Percentiles rank a stretch among this genome's conserved stretches.
phyloP scores from a whole-genome alignment of 2,888 invertebrate species.

The Petrolisthes cinctipes region DNA sequence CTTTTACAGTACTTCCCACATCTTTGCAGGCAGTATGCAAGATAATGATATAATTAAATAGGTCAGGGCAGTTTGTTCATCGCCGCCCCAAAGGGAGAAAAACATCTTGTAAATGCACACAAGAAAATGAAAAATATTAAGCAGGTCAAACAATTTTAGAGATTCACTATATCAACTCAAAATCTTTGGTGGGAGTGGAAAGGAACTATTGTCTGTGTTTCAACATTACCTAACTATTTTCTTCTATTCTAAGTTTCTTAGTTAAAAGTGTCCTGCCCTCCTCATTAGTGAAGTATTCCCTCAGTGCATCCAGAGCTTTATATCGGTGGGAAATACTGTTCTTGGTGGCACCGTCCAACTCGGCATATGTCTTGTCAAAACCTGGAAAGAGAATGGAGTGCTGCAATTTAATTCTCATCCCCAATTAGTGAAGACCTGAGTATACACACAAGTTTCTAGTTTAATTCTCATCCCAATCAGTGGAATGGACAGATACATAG shows the following conservation, averaged over 20 bases:
- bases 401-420: too few species aligned
- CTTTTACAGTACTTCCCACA: too few species aligned
- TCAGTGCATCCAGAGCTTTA: conserved; percentile 82
- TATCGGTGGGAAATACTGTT: conserved; percentile 94
- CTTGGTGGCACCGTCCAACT: conserved; percentile 86
- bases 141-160: too few species aligned
- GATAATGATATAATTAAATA: too few species aligned
- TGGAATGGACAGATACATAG: background rate
- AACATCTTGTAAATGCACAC: too few species aligned
- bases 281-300: conserved; percentile 73
- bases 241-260: conserved; percentile 29
- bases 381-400: conserved; percentile 36
- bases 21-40: too few species aligned
- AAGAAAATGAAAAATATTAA: too few species aligned
- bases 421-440: background rate
- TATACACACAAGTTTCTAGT: background rate
- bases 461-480: background rate
- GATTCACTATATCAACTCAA: background rate
- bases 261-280: conserved; percentile 39
- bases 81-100: too few species aligned
- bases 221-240: conserved; percentile 1
- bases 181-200: background rate
- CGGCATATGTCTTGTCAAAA: conserved; percentile 87
- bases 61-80: too few species aligned
- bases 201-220: background rate